These are phyloP conservation scores for Poliocrania exsul DNA, from an alignment of 2,797 vertebrate species.

Conservation along the genomic window DNA sequence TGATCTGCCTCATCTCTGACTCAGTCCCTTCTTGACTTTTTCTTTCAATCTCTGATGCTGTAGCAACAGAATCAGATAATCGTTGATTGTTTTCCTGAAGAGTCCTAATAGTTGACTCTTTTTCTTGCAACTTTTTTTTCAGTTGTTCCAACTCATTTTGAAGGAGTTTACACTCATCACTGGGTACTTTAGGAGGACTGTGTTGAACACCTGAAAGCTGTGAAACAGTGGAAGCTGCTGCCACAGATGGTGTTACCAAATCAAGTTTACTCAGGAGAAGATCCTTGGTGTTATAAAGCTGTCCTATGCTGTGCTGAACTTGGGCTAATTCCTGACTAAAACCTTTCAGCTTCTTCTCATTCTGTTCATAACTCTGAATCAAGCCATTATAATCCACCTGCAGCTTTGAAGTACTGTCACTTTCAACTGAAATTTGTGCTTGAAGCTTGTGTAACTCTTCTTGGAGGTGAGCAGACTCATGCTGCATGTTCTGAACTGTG, in stretches of 20 bases:
- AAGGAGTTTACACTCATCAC: slow-evolving; percentile 58
- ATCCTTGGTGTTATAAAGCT: slow-evolving; percentile 91
- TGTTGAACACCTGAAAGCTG: not conserved
- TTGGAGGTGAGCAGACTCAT: slow-evolving; percentile 94
- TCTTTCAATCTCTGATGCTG: slow-evolving; percentile 83
- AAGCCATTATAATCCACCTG: slow-evolving; percentile 89
- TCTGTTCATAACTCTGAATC: slow-evolving; percentile 94
- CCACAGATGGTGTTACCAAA: slow-evolving; percentile 74
- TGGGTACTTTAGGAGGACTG: not conserved
- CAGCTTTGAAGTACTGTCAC: slow-evolving; percentile 88
- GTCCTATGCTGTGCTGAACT: slow-evolving; percentile 91
- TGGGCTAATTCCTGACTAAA: slow-evolving; percentile 91
- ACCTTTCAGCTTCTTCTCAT: slow-evolving; percentile 87
- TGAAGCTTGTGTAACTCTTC: slow-evolving; percentile 92
- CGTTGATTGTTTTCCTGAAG: slow-evolving; percentile 94
- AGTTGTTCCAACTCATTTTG: slow-evolving; percentile 80
- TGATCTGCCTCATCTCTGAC: slow-evolving; percentile 79
- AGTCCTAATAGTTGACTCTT: slow-evolving; percentile 85
- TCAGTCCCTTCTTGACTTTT: slow-evolving; percentile 80
- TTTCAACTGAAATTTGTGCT: slow-evolving; percentile 88
- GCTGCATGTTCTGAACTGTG: slow-evolving; percentile 97
- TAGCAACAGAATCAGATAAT: slow-evolving; percentile 84
- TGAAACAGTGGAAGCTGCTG: not conserved
- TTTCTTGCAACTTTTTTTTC: slow-evolving; percentile 82
- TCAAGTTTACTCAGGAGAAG: slow-evolving; percentile 90